Percentiles rank a stretch among this genome's conserved stretches.
Conservation (phyloP, 2,888 invertebrate genomes). For the Amphipyra berbera region DNA sequence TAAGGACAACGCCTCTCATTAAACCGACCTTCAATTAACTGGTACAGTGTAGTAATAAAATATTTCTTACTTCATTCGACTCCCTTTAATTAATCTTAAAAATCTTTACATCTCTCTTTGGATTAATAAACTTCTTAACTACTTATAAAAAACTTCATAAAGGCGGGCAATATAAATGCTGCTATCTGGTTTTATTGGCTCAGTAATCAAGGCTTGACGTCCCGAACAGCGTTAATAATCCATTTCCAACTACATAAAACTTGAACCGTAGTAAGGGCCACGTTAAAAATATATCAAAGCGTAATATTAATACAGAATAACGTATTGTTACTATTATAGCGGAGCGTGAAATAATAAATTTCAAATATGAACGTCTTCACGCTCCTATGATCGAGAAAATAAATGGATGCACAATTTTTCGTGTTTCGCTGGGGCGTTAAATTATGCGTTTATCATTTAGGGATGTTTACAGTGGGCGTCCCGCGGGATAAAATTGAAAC, state of each 20-base stretch:
- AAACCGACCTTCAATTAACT: slow-evolving; percentile 49
- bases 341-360: slow-evolving; percentile 76
- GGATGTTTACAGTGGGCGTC: slow-evolving; percentile 85
- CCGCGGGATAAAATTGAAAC: slow-evolving; percentile 87
- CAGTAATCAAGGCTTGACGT: slow-evolving; percentile 75
- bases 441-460: slow-evolving; percentile 89
- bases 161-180: slow-evolving; percentile 68
- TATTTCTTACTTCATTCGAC: slow-evolving; percentile 53
- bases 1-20: slow-evolving; percentile 31
- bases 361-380: slow-evolving; percentile 78
- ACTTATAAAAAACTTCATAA: slow-evolving; percentile 77
- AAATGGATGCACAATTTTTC: slow-evolving; percentile 85
- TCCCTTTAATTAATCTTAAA: slow-evolving; percentile 65
- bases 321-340: slow-evolving; percentile 55
- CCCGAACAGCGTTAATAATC: slow-evolving; percentile 71
- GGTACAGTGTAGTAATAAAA: slow-evolving; percentile 76
- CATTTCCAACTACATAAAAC: slow-evolving; percentile 64
- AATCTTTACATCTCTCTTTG: slow-evolving; percentile 67
- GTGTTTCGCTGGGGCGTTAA: slow-evolving; percentile 83
- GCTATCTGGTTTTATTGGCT: slow-evolving; percentile 74
- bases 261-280: slow-evolving; percentile 46
- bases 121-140: slow-evolving; percentile 72
- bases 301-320: slow-evolving; percentile 49
- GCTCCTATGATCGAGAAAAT: slow-evolving; percentile 80
- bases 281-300: slow-evolving; percentile 53